Evolutionary conservation across 2,888 invertebrate genomes (phyloP).

Genomic region (Lypha dubia): DNA sequence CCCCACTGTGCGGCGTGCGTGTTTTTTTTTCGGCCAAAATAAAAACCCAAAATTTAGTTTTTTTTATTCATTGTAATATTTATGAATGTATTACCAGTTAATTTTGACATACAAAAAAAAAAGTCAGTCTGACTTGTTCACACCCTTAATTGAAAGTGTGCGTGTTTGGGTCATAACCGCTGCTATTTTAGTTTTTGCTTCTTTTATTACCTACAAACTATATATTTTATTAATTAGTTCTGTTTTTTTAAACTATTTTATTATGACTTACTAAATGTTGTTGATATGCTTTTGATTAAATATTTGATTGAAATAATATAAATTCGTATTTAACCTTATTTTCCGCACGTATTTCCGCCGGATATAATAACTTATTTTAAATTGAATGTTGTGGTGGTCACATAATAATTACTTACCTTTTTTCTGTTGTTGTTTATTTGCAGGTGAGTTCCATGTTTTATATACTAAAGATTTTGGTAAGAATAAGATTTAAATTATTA

Average conservation of each 20-base stretch:
- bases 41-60: conserved; percentile 24
- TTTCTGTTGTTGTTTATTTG: conserved; percentile 18
- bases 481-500: too few species aligned
- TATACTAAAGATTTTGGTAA: too few species aligned
- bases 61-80: conserved; percentile 38
- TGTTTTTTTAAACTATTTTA: conserved; percentile 58
- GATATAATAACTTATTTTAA: conserved; percentile 54
- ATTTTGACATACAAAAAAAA: neutral
- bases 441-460: conserved; percentile 20
- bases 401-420: neutral
- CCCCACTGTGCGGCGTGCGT: too few species aligned
- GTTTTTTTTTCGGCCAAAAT: neutral
- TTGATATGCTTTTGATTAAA: conserved; percentile 19
- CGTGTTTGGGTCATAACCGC: conserved; percentile 74
- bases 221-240: conserved; percentile 51
- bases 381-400: conserved; percentile 5
- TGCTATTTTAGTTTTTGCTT: conserved; percentile 37
- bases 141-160: conserved; percentile 80
- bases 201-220: conserved; percentile 42
- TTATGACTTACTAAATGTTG: conserved; percentile 62
- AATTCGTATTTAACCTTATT: conserved; percentile 32
- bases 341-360: conserved; percentile 54
- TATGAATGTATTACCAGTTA: conserved; percentile 18
- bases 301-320: conserved; percentile 19
- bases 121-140: conserved; percentile 76